These are phyloP conservation scores for Colinus virginianus DNA, from an alignment of 2,113 vertebrate genomes.

Conservation along the genomic window DNA sequence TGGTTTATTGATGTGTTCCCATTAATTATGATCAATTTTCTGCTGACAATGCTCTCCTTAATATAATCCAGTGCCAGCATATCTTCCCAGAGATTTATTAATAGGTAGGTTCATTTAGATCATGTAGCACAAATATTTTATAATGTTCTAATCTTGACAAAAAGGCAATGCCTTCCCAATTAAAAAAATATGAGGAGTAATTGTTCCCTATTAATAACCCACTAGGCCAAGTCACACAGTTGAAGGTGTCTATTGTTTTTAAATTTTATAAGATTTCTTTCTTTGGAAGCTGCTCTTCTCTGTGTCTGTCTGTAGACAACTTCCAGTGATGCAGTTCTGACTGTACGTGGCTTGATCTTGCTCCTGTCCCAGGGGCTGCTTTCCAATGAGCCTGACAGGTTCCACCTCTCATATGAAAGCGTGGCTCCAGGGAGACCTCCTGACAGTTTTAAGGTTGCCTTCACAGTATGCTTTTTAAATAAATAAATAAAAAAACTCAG, in stretches of 20 bases:
- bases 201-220: slow-evolving; percentile 89
- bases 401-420: not conserved
- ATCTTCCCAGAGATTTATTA: slow-evolving; percentile 81
- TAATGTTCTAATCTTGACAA: slow-evolving; percentile 87
- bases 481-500: not conserved
- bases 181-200: slow-evolving; percentile 89
- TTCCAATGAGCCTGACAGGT: not conserved
- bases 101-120: slow-evolving; percentile 84
- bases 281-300: slow-evolving; percentile 41
- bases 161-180: slow-evolving; percentile 86
- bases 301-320: not conserved
- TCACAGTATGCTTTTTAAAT: not conserved
- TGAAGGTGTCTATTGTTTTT: slow-evolving; percentile 74
- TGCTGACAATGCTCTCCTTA: slow-evolving; percentile 69
- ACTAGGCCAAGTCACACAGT: slow-evolving; percentile 80
- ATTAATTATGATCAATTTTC: slow-evolving; percentile 78
- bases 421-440: not conserved
- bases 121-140: slow-evolving; percentile 89
- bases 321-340: not conserved
- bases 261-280: slow-evolving; percentile 71
- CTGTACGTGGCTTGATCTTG: not conserved
- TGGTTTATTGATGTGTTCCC: slow-evolving; percentile 70
- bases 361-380: not conserved
- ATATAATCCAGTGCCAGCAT: slow-evolving; percentile 81
- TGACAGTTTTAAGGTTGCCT: not conserved